Evolutionary conservation across 2,797 vertebrate species (phyloP).

Genomic region (Falco naumanni): DNA sequence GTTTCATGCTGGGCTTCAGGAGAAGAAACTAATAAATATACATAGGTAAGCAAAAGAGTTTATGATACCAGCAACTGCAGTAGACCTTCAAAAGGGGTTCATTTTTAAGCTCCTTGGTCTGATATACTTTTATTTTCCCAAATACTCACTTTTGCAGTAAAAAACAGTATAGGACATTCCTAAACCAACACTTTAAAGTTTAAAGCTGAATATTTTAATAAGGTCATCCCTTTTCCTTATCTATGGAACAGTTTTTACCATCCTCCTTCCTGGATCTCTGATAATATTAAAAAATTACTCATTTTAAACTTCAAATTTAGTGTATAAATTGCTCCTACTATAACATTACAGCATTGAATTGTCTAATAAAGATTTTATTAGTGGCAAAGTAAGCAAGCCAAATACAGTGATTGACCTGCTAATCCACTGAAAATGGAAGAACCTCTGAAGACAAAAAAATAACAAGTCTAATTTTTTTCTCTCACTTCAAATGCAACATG

Average conservation of each 20-base stretch:
- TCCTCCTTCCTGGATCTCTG: not conserved
- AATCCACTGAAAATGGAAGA: not conserved
- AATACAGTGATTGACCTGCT: not conserved
- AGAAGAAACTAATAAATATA: conserved; percentile 9
- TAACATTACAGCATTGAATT: not conserved
- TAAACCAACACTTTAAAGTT: not conserved
- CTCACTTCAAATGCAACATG: not conserved
- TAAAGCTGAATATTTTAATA: not conserved
- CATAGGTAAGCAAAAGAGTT: not conserved
- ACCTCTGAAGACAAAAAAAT: not conserved
- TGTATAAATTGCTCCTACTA: not conserved
- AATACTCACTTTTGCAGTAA: not conserved
- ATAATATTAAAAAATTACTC: not conserved
- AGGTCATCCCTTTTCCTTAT: not conserved
- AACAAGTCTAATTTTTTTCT: not conserved
- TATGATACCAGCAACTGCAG: not conserved
- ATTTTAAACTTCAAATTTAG: not conserved
- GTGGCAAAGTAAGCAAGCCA: not conserved
- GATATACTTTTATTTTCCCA: not conserved
- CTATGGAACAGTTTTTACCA: not conserved
- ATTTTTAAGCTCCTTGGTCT: not conserved
- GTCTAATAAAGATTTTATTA: not conserved
- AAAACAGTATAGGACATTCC: not conserved
- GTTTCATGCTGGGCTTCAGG: not conserved
- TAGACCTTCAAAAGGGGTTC: not conserved